Conservation (phyloP, 2,888 invertebrate genomes). For the Drosophila tanythrix region DNA sequence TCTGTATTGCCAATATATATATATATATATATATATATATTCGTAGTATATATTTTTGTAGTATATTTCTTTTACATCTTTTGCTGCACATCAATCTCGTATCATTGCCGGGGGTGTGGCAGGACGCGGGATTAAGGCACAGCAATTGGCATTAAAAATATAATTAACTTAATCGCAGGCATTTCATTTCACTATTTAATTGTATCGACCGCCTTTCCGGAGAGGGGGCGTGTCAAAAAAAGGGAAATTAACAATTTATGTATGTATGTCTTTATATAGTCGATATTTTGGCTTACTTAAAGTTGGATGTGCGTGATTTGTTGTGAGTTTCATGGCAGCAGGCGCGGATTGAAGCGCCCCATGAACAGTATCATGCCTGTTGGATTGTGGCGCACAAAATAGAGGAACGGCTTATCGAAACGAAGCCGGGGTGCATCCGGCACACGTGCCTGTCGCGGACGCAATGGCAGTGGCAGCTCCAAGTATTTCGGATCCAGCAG, state of each 20-base stretch:
- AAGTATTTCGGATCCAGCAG: slow-evolving; percentile 86
- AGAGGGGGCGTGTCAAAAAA: slow-evolving; percentile 9
- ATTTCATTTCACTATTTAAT: slow-evolving; percentile 69
- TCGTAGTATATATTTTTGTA: slow-evolving; percentile 7
- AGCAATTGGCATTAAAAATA: slow-evolving; percentile 75
- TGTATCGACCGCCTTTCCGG: slow-evolving; percentile 21
- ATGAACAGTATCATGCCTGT: slow-evolving; percentile 95
- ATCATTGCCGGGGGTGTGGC: slow-evolving; percentile 48
- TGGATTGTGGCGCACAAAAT: slow-evolving; percentile 95
- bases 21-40: slow-evolving; percentile 4
- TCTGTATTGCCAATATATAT: slow-evolving; percentile 4
- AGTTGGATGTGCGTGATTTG: slow-evolving; percentile 2
- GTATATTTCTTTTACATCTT: slow-evolving; percentile 23
- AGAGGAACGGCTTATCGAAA: slow-evolving; percentile 94
- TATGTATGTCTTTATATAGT: slow-evolving; percentile 10
- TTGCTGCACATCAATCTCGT: slow-evolving; percentile 83
- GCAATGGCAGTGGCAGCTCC: slow-evolving; percentile 88
- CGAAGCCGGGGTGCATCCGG: slow-evolving; percentile 91
- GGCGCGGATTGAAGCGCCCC: slow-evolving; percentile 94
- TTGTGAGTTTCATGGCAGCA: slow-evolving; percentile 87
- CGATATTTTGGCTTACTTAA: slow-evolving; percentile 60
- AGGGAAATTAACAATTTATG: slow-evolving; percentile 44
- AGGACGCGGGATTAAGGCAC: slow-evolving; percentile 82
- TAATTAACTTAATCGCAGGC: slow-evolving; percentile 64
- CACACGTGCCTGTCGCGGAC: slow-evolving; percentile 90